Evolutionary conservation across 2,113 vertebrate genomes (phyloP).

Genomic region (Cairina moschata): DNA sequence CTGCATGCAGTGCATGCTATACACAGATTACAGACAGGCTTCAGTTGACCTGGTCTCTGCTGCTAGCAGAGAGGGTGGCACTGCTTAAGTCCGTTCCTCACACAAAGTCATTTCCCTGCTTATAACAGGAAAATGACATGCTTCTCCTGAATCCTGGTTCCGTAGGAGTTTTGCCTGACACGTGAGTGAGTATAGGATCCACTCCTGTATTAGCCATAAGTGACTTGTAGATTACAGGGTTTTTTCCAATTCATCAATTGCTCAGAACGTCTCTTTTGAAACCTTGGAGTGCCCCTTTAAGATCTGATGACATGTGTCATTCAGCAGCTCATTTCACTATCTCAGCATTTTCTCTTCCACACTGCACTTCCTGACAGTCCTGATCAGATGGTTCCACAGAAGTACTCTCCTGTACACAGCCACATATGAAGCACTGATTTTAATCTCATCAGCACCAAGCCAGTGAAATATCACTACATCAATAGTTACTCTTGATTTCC

Average conservation of each 20-base stretch:
- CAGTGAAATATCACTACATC: neutral
- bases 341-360: conserved; percentile 75
- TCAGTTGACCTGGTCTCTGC: neutral
- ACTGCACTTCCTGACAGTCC: neutral
- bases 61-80: neutral
- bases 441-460: neutral
- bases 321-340: conserved; percentile 64
- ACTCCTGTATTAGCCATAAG: neutral
- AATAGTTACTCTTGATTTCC: neutral
- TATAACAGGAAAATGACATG: rapidly evolving
- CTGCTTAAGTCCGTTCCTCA: neutral
- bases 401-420: neutral
- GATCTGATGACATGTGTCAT: conserved; percentile 24
- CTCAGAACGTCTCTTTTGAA: conserved; percentile 14
- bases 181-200: neutral
- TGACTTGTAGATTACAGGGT: neutral
- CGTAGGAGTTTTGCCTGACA: neutral
- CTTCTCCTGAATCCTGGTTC: neutral
- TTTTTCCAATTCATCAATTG: neutral
- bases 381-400: conserved; percentile 13
- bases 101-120: neutral
- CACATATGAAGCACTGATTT: neutral
- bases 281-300: conserved; percentile 68
- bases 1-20: neutral
- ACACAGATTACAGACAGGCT: neutral